A percentile compares a stretch with the other conserved stretches of the same genome.
These are phyloP conservation scores for Eristalinus aeneus DNA, from an alignment of 2,888 invertebrate genomes.

Conservation along the genomic window DNA sequence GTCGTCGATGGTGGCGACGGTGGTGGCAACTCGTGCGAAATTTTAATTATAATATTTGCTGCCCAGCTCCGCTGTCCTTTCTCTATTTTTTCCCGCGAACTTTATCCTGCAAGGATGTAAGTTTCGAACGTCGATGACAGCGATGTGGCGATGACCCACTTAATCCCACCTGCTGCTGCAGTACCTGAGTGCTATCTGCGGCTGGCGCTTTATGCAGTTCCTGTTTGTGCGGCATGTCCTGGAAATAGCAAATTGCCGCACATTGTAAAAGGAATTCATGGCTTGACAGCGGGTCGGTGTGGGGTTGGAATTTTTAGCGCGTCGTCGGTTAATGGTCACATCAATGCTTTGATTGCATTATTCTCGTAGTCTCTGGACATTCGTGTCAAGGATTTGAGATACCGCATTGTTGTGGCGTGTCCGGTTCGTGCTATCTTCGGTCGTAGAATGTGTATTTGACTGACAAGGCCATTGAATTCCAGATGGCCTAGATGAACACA, in stretches of 20 bases:
- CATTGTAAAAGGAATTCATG: conserved; percentile 44
- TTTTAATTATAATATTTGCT: conserved; percentile 25
- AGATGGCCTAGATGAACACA: not conserved
- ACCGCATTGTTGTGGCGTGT: conserved; percentile 2
- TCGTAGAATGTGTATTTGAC: not conserved
- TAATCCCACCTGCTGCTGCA: conserved; percentile 24
- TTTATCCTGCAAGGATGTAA: not conserved
- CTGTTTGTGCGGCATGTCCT: conserved; percentile 21
- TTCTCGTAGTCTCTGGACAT: not conserved
- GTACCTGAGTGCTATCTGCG: conserved; percentile 31
- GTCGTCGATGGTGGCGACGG: not conserved
- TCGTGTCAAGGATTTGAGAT: conserved; percentile 39
- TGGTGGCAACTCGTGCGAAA: conserved; percentile 1
- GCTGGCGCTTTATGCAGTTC: not conserved
- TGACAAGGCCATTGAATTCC: not conserved
- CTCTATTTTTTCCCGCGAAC: not conserved
- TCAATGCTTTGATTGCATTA: conserved; percentile 24
- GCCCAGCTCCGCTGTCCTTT: not conserved
- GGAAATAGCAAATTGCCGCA: conserved; percentile 42
- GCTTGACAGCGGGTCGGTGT: not conserved
- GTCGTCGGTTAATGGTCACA: conserved; percentile 1
- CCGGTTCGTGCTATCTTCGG: not conserved
- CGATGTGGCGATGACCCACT: conserved; percentile 45
- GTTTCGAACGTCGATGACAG: not conserved
- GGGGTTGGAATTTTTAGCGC: not conserved